Base-by-base conservation (phyloP, 2,113 vertebrate species). In the Boleophthalmus pectinirostris region DNA sequence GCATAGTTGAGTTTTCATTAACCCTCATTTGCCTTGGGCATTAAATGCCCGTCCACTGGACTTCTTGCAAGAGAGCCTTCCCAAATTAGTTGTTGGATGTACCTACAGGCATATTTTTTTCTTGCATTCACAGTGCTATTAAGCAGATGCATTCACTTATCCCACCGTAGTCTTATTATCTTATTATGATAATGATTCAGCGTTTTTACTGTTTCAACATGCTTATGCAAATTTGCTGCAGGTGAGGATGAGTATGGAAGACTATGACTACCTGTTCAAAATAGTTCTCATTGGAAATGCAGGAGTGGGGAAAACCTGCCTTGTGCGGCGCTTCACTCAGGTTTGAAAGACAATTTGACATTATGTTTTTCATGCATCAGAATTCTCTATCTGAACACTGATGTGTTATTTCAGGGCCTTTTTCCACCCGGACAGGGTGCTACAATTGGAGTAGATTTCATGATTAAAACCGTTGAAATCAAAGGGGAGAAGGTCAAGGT, bases 211-310 rank as follows among this genome's bases (percentile, higher is more conserved):
- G 16, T 51, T 18, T 8, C 47, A 51, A 1, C 20, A 51, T 51
- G 16, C 16, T 5, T 56, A 46, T 56, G 76, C 3, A 66, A 56
- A 6, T 25, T 24, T 67, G 61, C 38, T 24, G 77, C 92, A 98
- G 96, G 92, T 95, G 93, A 90, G 88, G 92, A 95, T 96, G 96
- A 98, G 96, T 93, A 99, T 99, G 97, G 97, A 99, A 96, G 97
- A 99, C 96, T 99, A 98, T 97, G 97, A 99, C 94, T 98, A 98
- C 93, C 95, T 99, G 87, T 99, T 99, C 93, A 99, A 99, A 94
- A 99, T 99, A 91, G 97, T 99, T 92, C 97, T 99, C 85, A 99
- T 99, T 21, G 97, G 98, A 93, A 99, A 99, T 82, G 97, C 98
- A n/a, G 98, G 98, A 13, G 98, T 99, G 82, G 98, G 98, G 77